Conservation (phyloP, 2,888 invertebrate genomes). For the Tenthredo mesomela region DNA sequence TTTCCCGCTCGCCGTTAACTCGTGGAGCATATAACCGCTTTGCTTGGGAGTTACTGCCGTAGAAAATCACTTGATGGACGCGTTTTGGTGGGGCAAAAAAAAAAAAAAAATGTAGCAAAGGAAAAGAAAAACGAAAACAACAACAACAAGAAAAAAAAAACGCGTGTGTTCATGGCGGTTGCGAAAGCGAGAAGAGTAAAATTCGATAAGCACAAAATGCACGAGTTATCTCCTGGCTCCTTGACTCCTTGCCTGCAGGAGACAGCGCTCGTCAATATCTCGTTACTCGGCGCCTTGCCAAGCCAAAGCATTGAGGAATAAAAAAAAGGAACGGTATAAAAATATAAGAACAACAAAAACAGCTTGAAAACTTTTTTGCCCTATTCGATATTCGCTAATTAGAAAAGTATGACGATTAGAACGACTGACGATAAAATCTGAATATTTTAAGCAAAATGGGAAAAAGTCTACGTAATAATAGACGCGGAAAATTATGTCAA, state of each 20-base stretch:
- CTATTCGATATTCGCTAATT: not conserved
- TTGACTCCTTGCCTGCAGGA: slow-evolving; percentile 33
- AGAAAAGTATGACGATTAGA: not conserved
- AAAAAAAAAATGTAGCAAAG: not conserved
- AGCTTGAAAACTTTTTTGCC: not conserved
- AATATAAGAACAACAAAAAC: slow-evolving; percentile 3
- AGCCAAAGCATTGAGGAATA: slow-evolving; percentile 1
- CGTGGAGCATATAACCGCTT: not conserved
- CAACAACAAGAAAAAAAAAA: not conserved
- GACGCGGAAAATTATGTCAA: not conserved
- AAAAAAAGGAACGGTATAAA: slow-evolving; percentile 1
- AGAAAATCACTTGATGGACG: slow-evolving; percentile 10
- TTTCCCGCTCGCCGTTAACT: not conserved
- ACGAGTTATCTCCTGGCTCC: slow-evolving; percentile 38
- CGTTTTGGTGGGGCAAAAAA: not conserved
- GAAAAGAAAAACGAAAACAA: not conserved
- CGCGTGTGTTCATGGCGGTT: not conserved
- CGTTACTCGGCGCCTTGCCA: slow-evolving; percentile 48
- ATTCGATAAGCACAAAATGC: slow-evolving; percentile 42
- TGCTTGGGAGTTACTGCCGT: not conserved
- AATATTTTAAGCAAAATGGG: not conserved
- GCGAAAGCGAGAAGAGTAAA: slow-evolving; percentile 2
- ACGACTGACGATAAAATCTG: not conserved
- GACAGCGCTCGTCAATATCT: slow-evolving; percentile 52
- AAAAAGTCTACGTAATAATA: not conserved